These are phyloP conservation scores for Drosophila chauvacae DNA, from an alignment of 1,140 invertebrate genomes.

Conservation along the genomic window DNA sequence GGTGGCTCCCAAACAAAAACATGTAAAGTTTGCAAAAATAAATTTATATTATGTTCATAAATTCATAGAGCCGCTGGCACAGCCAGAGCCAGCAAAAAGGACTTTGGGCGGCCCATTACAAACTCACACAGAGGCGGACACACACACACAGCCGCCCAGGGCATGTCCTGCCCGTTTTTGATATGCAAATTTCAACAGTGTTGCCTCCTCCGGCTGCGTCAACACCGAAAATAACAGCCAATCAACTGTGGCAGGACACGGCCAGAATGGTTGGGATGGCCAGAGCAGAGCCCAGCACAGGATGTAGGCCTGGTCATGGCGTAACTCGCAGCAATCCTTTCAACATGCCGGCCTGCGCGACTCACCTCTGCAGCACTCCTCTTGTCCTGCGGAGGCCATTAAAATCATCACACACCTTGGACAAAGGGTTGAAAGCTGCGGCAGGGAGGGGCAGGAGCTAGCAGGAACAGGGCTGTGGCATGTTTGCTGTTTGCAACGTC, in stretches of 20 bases:
- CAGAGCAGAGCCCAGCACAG: slow-evolving; percentile 10
- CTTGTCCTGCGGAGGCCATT: slow-evolving; percentile 44
- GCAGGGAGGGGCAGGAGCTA: background rate
- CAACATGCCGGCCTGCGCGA: slow-evolving; percentile 65
- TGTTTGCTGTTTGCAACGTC: slow-evolving; percentile 76
- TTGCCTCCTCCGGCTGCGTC: slow-evolving; percentile 66
- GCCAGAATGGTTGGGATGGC: slow-evolving; percentile 10
- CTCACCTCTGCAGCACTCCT: slow-evolving; percentile 6
- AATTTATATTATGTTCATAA: slow-evolving; percentile 85
- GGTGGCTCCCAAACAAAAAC: slow-evolving; percentile 70
- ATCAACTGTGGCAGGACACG: slow-evolving; percentile 78
- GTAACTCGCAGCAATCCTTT: slow-evolving; percentile 76
- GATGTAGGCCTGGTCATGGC: slow-evolving; percentile 55
- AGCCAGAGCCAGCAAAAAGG: slow-evolving; percentile 54
- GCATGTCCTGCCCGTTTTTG: slow-evolving; percentile 67
- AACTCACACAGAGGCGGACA: slow-evolving; percentile 19
- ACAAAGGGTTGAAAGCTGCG: slow-evolving; percentile 27
- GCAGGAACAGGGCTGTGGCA: slow-evolving; percentile 58
- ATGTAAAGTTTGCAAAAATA: slow-evolving; percentile 83
- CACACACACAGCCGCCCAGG: slow-evolving; percentile 8
- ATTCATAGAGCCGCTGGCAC: slow-evolving; percentile 75
- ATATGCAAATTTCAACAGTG: slow-evolving; percentile 82
- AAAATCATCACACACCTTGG: slow-evolving; percentile 62
- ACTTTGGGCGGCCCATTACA: slow-evolving; percentile 70
- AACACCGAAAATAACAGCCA: slow-evolving; percentile 83